A percentile compares a stretch with the other conserved stretches of the same genome.
Conservation (phyloP, 2,888 invertebrate genomes). For the Hymenopus coronatus region DNA sequence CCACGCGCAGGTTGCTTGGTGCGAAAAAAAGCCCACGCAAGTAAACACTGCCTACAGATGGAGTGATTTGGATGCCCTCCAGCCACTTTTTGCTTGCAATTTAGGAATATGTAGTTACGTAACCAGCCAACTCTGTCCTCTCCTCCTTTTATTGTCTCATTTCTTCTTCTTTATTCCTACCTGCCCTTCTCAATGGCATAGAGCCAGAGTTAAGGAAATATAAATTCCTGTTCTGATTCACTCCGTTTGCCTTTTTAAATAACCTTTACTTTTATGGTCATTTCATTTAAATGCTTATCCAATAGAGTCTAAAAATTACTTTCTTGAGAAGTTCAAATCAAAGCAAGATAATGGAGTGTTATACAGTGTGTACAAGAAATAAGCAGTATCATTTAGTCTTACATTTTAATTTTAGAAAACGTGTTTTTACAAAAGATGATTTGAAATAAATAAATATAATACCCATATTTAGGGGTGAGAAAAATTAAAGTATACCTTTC, state of each 20-base stretch:
- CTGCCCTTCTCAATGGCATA: not conserved
- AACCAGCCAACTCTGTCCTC: not conserved
- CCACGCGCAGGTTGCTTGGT: not conserved
- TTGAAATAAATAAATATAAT: too few species aligned
- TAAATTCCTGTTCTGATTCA: not conserved
- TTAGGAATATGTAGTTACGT: not conserved
- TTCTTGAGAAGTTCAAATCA: too few species aligned
- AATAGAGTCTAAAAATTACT: too few species aligned
- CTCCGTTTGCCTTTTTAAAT: not conserved
- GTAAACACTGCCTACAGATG: not conserved
- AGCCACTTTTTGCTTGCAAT: not conserved
- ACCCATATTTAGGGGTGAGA: too few species aligned
- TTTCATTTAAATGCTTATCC: too few species aligned
- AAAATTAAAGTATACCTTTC: too few species aligned
- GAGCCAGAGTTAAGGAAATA: not conserved
- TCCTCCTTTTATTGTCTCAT: not conserved
- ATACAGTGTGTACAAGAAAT: too few species aligned
- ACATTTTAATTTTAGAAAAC: too few species aligned
- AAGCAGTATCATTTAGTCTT: too few species aligned
- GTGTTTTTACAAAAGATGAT: too few species aligned
- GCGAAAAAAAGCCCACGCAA: not conserved
- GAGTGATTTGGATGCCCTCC: not conserved
- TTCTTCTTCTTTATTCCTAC: not conserved
- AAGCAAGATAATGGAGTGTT: too few species aligned
- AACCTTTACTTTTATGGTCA: too few species aligned